Percentiles rank a stretch among this genome's conserved stretches.
Conservation (phyloP, 1,140 invertebrate species). For the Drosophila bocqueti region DNA sequence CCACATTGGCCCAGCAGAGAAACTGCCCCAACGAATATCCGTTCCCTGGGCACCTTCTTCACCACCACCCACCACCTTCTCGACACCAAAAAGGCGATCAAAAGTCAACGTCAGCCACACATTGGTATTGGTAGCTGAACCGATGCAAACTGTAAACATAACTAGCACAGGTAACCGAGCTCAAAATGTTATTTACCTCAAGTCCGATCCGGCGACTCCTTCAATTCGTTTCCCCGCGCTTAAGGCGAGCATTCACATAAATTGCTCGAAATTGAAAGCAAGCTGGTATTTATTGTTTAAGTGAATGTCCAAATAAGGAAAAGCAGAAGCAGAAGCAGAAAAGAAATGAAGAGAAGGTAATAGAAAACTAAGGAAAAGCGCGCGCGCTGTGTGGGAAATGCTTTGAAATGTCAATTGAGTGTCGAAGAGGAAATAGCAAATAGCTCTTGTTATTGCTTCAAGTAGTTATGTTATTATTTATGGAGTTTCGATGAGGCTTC, state of each 20-base stretch:
- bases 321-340: neutral
- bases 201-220: constrained; percentile 1
- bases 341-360: neutral
- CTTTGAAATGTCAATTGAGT: constrained; percentile 25
- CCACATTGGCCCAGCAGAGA: constrained; percentile 55
- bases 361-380: neutral
- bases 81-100: constrained; percentile 56
- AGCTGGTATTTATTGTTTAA: constrained; percentile 39
- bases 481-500: neutral
- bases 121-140: constrained; percentile 13
- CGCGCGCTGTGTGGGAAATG: constrained; percentile 2
- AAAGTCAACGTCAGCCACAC: constrained; percentile 68
- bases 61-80: too few relatives aligned
- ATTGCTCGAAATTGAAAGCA: constrained; percentile 34
- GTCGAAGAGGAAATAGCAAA: constrained; percentile 20
- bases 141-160: constrained; percentile 50
- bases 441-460: constrained; percentile 11
- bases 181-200: constrained; percentile 34
- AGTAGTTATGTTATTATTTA: neutral
- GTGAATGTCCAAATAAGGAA: constrained; percentile 24
- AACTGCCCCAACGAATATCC: constrained; percentile 28
- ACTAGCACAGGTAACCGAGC: constrained; percentile 34
- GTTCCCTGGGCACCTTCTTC: constrained; percentile 19
- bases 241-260: constrained; percentile 19
- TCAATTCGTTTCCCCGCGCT: neutral